Conservation (phyloP, 2,113 vertebrate genomes). For the Pampusana beccarii region DNA sequence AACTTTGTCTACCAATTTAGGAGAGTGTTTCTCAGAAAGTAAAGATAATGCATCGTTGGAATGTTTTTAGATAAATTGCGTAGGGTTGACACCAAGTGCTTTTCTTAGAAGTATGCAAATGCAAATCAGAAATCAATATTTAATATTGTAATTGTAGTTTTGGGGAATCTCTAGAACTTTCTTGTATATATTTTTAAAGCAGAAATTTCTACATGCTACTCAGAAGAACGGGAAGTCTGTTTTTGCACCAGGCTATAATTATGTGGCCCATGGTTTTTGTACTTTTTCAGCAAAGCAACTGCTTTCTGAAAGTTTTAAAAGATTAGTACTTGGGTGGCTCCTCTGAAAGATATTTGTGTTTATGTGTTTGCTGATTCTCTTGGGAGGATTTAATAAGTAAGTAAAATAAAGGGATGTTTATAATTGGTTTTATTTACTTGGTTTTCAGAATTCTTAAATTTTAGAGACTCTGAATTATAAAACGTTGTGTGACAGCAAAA, state of each 20-base stretch:
- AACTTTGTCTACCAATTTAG: not conserved
- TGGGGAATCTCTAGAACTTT: not conserved
- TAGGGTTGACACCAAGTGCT: not conserved
- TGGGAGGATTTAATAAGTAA: not conserved
- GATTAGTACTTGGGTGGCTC: not conserved
- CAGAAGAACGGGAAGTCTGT: not conserved
- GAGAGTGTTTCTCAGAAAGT: not conserved
- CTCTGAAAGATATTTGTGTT: not conserved
- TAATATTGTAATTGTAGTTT: not conserved
- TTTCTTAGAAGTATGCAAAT: not conserved
- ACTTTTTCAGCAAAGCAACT: not conserved
- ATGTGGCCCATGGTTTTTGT: not conserved
- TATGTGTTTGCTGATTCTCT: not conserved
- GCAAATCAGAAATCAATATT: not conserved
- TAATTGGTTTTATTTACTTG: not conserved
- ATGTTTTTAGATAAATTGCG: not conserved
- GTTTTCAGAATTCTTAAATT: not conserved
- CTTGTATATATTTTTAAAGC: not conserved
- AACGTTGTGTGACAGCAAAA: not conserved
- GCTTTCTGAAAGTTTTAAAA: not conserved
- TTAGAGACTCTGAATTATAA: not conserved
- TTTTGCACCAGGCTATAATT: accelerated
- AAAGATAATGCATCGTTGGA: not conserved
- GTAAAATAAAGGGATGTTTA: not conserved
- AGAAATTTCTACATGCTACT: not conserved